A percentile compares a stretch with the other conserved stretches of the same genome.
These are phyloP conservation scores for Parasteatoda lunata DNA, from an alignment of 2,888 invertebrate species.

Conservation along the genomic window DNA sequence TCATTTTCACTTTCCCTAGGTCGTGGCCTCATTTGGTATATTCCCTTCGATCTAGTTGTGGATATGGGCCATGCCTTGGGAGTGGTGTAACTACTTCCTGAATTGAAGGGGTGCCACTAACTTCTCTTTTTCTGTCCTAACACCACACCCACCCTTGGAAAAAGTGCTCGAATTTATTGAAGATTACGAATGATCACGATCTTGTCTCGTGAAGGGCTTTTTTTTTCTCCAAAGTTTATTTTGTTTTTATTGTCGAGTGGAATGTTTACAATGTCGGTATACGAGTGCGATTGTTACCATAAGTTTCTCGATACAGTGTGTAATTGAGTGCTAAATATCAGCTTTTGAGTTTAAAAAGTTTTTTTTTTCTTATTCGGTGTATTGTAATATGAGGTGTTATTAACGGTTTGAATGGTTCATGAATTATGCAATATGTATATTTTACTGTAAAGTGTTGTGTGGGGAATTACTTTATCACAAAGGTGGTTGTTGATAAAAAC, in stretches of 20 bases:
- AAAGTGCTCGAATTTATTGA: conserved; percentile 1
- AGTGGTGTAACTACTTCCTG: conserved; percentile 69
- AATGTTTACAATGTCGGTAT: background rate
- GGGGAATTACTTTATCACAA: too few relatives aligned
- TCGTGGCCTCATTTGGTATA: conserved; percentile 61
- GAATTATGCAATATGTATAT: too few relatives aligned
- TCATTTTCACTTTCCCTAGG: conserved; percentile 66
- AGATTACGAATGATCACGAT: conserved; percentile 19
- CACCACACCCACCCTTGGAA: conserved; percentile 40
- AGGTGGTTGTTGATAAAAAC: too few relatives aligned
- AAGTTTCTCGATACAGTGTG: background rate
- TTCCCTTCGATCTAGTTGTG: conserved; percentile 58
- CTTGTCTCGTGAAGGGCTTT: background rate
- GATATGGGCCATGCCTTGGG: conserved; percentile 62
- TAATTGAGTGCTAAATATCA: background rate
- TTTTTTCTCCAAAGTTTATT: background rate
- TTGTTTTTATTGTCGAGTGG: background rate
- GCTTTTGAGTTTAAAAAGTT: background rate
- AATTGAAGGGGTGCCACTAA: conserved; percentile 61
- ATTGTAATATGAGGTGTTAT: background rate
- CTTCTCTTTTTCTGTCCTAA: conserved; percentile 41
- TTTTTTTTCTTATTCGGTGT: background rate
- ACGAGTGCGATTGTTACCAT: background rate
- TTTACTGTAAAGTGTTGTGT: too few relatives aligned
- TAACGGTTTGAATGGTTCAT: too few relatives aligned